phyloP scores from a whole-genome alignment of 2,113 vertebrate species.

The Equus przewalskii region DNA sequence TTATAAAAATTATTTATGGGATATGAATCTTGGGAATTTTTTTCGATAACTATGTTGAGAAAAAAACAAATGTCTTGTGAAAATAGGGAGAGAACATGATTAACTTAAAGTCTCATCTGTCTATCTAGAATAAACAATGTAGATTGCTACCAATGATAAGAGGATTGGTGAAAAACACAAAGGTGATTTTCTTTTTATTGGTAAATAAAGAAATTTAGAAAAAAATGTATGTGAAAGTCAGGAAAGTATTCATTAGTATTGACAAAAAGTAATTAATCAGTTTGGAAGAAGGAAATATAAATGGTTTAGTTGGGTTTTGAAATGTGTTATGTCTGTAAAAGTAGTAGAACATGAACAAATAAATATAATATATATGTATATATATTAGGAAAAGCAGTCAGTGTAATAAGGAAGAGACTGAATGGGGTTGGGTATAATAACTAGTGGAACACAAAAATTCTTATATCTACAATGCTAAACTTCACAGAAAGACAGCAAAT shows the following conservation, averaged over 20 bases:
- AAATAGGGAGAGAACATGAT: neutral
- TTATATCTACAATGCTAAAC: neutral
- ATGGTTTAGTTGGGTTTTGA: neutral
- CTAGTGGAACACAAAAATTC: neutral
- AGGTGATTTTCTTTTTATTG: neutral
- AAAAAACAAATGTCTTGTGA: neutral
- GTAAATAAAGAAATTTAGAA: neutral
- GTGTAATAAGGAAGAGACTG: neutral
- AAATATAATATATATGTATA: neutral
- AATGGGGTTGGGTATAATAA: neutral
- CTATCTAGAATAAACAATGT: neutral
- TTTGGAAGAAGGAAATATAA: neutral
- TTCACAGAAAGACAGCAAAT: neutral
- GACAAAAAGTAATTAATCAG: neutral
- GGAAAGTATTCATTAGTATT: neutral
- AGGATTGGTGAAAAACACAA: neutral
- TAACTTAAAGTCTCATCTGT: neutral
- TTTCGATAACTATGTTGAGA: neutral
- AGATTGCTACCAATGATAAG: neutral
- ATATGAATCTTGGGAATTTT: neutral
- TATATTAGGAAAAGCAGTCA: neutral
- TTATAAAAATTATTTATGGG: neutral
- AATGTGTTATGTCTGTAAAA: neutral
- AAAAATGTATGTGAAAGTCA: neutral
- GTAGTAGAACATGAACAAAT: neutral